Evolutionary conservation across 2,113 vertebrate species (phyloP), one percentile per base, ranked within the genome.

Genomic region (Panurus biarmicus): DNA sequence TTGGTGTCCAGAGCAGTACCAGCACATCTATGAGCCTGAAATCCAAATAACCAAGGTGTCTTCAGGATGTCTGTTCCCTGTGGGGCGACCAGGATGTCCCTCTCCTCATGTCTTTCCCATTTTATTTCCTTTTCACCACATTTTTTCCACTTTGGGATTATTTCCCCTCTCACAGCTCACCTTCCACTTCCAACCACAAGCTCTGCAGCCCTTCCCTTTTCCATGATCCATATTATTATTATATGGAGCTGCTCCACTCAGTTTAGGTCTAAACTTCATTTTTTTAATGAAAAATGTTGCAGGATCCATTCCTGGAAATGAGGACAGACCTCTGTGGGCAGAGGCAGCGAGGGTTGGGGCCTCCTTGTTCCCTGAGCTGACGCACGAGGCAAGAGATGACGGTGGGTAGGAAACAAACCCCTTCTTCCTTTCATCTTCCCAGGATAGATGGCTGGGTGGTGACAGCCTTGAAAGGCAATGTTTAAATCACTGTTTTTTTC

Each of bases 151-250:
- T 66, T n/a, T 14, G 20, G 22, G 70, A 4, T 35, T 47, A 10
- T 35, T 85, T 53, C 7, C 3, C 14, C 9, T 38, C 21, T 60
- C 26, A 11, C 10, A 58, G 61, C 28, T 91, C 1, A 0, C 77
- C 16, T 36, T 17, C 26, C 0, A 0, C 25, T 38, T 11, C 86
- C 0, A 0, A 35, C 45, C 62, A 1, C 26, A 1, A 22, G 6
- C 24, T 60, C 54, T 4, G 3, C 50, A 42, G 28, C 47, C 54
- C 6, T 61, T 45, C 31, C 35, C 8, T 17, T 0, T 31, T 47
- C 42, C 22, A 2, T 6, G 4, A n/a, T 28, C 19, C 8, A 2
- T 12, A 7, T 48, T 22, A 1, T n/a, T 47, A 6, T 9, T 21
- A 9, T 2, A 0, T 9, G 17, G 25, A 50, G 58, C 13, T 24